Evolutionary conservation across 2,113 vertebrate species (phyloP).

Genomic region (Pithys albifrons): DNA sequence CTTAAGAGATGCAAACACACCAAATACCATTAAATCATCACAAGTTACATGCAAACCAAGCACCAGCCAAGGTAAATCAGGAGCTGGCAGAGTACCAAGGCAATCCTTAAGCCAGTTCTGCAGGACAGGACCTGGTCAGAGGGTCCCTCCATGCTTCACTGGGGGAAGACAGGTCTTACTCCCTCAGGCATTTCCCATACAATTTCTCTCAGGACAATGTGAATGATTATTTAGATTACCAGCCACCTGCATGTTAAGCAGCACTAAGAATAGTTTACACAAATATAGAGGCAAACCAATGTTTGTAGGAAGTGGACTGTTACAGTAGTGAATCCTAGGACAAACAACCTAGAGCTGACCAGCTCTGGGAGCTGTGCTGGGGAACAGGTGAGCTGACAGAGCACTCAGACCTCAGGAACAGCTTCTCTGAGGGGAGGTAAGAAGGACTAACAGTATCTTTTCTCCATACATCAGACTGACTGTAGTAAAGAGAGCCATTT

Average conservation of each 20-base stretch:
- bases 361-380: not conserved
- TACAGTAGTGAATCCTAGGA: not conserved
- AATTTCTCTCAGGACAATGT: accelerated
- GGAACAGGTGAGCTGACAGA: not conserved
- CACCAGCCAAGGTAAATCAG: not conserved
- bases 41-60: not conserved
- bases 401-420: not conserved
- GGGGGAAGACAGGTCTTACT: not conserved
- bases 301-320: not conserved
- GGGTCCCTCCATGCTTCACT: accelerated
- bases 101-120: not conserved
- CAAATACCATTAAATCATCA: not conserved
- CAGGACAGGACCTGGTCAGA: not conserved
- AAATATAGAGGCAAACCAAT: not conserved
- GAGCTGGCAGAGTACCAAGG: not conserved
- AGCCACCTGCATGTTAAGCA: not conserved
- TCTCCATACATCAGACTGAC: accelerated
- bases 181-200: not conserved
- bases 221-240: accelerated
- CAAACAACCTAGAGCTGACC: not conserved
- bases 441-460: not conserved
- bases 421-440: not conserved
- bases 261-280: not conserved
- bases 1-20: not conserved
- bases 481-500: not conserved